Conservation (phyloP, 2,797 vertebrate genomes). For the Megaceryle alcyon region DNA sequence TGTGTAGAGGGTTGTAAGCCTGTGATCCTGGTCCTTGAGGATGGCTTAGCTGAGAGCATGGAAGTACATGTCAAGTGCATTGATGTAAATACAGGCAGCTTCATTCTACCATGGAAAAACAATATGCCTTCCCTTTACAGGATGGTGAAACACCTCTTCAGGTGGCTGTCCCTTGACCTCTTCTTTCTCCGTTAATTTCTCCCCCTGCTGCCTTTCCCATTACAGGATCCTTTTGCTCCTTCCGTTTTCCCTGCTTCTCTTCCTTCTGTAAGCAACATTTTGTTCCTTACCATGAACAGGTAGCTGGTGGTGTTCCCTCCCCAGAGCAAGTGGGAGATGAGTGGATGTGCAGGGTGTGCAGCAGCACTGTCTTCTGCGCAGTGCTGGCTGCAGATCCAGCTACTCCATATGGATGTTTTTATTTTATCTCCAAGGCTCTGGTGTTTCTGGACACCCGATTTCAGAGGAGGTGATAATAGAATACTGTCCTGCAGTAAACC, state of each 20-base stretch:
- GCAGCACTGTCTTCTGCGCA: neutral
- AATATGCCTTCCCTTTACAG: neutral
- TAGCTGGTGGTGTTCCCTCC: neutral
- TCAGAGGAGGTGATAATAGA: neutral
- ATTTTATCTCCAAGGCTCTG: neutral
- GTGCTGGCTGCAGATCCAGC: neutral
- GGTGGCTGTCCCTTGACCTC: neutral
- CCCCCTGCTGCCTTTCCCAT: neutral
- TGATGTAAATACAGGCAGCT: neutral
- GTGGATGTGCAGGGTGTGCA: neutral
- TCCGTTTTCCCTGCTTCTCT: accelerated
- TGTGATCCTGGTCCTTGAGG: neutral
- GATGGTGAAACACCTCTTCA: accelerated
- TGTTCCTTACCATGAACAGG: accelerated
- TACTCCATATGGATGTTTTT: accelerated
- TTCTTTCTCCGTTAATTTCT: accelerated
- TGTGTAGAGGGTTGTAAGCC: neutral
- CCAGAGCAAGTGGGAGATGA: neutral
- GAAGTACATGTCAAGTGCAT: neutral
- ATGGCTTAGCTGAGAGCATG: neutral
- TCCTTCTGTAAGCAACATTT: accelerated
- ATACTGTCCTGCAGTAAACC: neutral
- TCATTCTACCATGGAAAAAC: neutral
- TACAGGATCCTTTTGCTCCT: neutral
- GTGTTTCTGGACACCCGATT: neutral